Conservation (phyloP, 2,888 invertebrate species). For the Drosophila leonis region DNA sequence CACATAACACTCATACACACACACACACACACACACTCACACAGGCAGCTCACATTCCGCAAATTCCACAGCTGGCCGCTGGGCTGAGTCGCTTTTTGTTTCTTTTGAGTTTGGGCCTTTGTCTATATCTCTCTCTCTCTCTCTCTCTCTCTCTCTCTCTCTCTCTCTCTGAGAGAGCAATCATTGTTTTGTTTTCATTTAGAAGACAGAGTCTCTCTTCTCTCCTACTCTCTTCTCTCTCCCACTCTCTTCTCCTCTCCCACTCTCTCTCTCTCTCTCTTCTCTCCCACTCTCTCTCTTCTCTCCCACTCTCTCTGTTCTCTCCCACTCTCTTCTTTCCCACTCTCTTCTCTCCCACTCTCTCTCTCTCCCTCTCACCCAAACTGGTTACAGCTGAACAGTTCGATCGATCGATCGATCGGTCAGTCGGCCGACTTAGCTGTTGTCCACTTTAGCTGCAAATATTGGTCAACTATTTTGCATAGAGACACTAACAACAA, state of each 20-base stretch:
- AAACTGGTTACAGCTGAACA: conserved; percentile 47
- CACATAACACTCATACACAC: conserved; percentile 38
- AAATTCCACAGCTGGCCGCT: conserved; percentile 50
- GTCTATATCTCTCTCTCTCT: background rate
- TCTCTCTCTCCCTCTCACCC: conserved; percentile 12
- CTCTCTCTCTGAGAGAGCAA: background rate
- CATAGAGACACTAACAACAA: conserved; percentile 28
- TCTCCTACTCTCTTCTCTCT: background rate
- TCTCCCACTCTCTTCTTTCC: background rate
- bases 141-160: background rate
- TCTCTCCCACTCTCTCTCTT: background rate
- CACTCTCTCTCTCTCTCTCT: background rate
- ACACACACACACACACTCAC: conserved; percentile 8
- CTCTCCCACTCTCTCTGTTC: background rate
- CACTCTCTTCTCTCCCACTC: background rate
- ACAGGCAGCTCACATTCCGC: conserved; percentile 38
- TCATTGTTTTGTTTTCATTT: conserved; percentile 61
- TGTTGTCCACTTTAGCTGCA: conserved; percentile 44
- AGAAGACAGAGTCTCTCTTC: conserved; percentile 24
- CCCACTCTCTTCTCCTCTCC: conserved; percentile 4
- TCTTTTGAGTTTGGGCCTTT: background rate
- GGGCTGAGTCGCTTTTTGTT: conserved; percentile 15
- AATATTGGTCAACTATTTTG: conserved; percentile 59
- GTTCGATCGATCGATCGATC: conserved; percentile 29
- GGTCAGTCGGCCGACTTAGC: conserved; percentile 55